phyloP scores from a whole-genome alignment of 2,888 invertebrate species.

The Xylophagus ater region DNA sequence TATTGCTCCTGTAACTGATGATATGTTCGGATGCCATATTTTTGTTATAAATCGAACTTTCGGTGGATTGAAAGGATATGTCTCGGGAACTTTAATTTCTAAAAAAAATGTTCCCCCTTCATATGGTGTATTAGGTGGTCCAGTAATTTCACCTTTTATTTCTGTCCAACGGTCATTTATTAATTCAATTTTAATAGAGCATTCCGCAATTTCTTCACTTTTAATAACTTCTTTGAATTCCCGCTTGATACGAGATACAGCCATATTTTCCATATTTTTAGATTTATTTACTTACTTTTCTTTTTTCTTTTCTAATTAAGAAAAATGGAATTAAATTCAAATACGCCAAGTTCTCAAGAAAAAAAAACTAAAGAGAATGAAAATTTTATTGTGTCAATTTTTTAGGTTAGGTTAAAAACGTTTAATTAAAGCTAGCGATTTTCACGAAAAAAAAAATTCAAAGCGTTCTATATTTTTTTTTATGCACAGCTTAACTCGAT shows the following conservation, averaged over 20 bases:
- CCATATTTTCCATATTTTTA: conserved; percentile 87
- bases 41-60: conserved; percentile 95
- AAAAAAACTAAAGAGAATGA: neutral
- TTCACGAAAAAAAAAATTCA: no score
- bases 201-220: conserved; percentile 89
- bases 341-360: neutral
- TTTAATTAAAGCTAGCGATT: no score
- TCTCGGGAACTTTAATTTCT: conserved; percentile 96
- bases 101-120: conserved; percentile 90
- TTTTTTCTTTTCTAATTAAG: neutral
- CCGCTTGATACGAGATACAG: conserved; percentile 88
- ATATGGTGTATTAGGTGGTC: conserved; percentile 97
- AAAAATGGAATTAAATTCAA: neutral
- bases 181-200: conserved; percentile 79
- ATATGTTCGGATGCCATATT: conserved; percentile 99
- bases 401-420: no score
- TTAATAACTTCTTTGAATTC: conserved; percentile 98
- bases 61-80: conserved; percentile 98
- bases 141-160: conserved; percentile 89
- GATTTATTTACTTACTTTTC: no score
- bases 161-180: conserved; percentile 86
- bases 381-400: neutral
- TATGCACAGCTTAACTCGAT: no score
- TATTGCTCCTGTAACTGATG: conserved; percentile 95
- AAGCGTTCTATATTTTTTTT: no score